These are phyloP conservation scores for Oligia strigilis DNA, from an alignment of 2,888 invertebrate genomes.

Conservation along the genomic window DNA sequence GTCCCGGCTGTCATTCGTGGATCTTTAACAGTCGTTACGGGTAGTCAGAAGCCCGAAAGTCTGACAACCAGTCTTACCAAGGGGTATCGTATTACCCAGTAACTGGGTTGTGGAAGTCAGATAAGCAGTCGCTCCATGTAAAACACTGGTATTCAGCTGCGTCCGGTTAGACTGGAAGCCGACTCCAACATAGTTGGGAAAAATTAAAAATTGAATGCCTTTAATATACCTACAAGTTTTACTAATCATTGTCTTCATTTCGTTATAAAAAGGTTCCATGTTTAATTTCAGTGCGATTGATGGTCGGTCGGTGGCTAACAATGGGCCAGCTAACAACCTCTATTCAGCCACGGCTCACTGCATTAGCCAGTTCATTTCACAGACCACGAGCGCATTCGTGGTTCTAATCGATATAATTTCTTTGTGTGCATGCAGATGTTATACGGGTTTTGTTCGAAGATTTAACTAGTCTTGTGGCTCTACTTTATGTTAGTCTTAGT, in stretches of 20 bases:
- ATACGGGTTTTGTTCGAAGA: background rate
- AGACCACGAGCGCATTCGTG: conserved; percentile 14
- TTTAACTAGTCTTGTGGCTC: background rate
- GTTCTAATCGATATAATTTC: conserved; percentile 28
- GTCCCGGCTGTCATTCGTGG: too few relatives aligned
- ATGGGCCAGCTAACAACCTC: conserved; percentile 15
- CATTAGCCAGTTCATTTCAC: conserved; percentile 66
- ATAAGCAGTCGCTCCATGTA: too few relatives aligned
- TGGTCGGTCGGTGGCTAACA: conserved; percentile 24
- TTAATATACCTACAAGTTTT: background rate
- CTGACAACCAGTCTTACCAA: too few relatives aligned
- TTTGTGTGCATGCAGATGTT: conserved; percentile 25
- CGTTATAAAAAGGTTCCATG: conserved; percentile 1
- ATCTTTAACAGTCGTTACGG: too few relatives aligned
- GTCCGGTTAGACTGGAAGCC: too few relatives aligned
- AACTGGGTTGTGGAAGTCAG: too few relatives aligned
- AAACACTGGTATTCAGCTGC: too few relatives aligned
- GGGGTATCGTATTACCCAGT: too few relatives aligned
- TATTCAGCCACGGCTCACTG: conserved; percentile 63
- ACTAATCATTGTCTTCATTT: background rate
- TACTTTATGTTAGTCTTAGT: background rate
- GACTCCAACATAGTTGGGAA: too few relatives aligned
- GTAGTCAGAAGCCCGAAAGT: too few relatives aligned
- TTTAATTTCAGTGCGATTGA: conserved; percentile 23
- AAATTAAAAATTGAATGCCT: too few relatives aligned